Conservation (phyloP, 1,140 invertebrate species). For the Zaprionus lachaisei region DNA sequence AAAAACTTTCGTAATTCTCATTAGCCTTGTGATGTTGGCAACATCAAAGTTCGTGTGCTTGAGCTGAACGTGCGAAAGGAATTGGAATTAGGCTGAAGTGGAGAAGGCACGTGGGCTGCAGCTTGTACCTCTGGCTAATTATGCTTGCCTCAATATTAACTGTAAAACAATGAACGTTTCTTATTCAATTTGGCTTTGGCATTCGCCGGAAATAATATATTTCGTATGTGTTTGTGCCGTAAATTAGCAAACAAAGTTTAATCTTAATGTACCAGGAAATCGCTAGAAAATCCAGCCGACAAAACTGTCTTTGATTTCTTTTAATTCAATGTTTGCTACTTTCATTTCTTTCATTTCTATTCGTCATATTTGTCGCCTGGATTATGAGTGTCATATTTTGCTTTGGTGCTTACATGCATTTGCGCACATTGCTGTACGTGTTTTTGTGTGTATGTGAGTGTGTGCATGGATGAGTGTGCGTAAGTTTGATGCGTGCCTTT, state of each 20-base stretch:
- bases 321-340: not conserved
- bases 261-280: slow-evolving; percentile 60
- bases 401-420: slow-evolving; percentile 21
- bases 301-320: slow-evolving; percentile 2
- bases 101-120: not conserved
- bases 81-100: not conserved
- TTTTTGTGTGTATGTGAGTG: slow-evolving; percentile 14
- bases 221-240: slow-evolving; percentile 33
- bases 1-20: not conserved
- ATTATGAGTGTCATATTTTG: slow-evolving; percentile 20
- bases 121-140: slow-evolving; percentile 18
- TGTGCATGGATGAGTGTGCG: slow-evolving; percentile 46
- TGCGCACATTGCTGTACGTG: slow-evolving; percentile 10
- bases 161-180: slow-evolving; percentile 44
- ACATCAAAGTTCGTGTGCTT: not conserved
- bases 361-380: slow-evolving; percentile 46
- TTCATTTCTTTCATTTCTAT: not conserved
- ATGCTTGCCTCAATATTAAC: slow-evolving; percentile 49
- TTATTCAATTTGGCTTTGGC: slow-evolving; percentile 58
- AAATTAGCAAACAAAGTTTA: slow-evolving; percentile 68
- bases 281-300: slow-evolving; percentile 22
- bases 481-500: slow-evolving; percentile 70
- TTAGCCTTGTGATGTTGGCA: not conserved
- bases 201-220: slow-evolving; percentile 51
- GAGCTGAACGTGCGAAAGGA: not conserved